phyloP scores from a whole-genome alignment of 2,797 vertebrate genomes.

The Bradypus variegatus region DNA sequence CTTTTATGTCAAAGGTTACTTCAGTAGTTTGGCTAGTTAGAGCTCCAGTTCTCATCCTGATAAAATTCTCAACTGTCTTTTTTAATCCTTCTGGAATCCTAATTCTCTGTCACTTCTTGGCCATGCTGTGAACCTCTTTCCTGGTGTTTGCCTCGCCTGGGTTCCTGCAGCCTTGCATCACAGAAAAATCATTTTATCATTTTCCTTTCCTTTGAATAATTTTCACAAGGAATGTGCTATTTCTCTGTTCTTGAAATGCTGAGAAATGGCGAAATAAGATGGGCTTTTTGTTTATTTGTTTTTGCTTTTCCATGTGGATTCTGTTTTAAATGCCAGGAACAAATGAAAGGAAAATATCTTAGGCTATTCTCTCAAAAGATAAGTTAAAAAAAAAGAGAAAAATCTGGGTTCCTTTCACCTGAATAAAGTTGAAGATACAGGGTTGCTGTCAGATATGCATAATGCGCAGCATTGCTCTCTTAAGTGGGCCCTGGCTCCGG shows the following conservation, averaged over 20 bases:
- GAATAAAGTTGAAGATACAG: neutral
- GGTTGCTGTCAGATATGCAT: neutral
- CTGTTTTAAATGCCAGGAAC: conserved; percentile 31
- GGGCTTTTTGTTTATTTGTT: neutral
- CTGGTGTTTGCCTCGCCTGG: conserved; percentile 46
- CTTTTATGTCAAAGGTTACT: neutral
- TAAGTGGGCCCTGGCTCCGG: neutral
- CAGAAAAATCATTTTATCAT: conserved; percentile 58
- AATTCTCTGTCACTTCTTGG: conserved; percentile 34
- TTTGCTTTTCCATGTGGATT: neutral
- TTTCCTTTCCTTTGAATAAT: conserved; percentile 40
- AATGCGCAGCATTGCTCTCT: neutral
- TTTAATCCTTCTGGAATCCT: neutral
- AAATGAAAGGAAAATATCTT: conserved; percentile 28
- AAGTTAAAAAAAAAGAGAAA: neutral
- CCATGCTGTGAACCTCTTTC: neutral
- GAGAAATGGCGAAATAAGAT: conserved; percentile 22
- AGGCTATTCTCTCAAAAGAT: neutral
- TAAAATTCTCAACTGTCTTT: neutral
- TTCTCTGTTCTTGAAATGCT: conserved; percentile 52
- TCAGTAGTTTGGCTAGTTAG: neutral
- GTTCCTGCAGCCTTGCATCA: conserved; percentile 26
- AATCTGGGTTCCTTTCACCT: neutral
- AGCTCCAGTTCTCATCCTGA: neutral
- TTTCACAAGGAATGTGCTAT: conserved; percentile 57